Conservation (phyloP, 35 echinoderm and acorn worm genomes). For the Diadema setosum region DNA sequence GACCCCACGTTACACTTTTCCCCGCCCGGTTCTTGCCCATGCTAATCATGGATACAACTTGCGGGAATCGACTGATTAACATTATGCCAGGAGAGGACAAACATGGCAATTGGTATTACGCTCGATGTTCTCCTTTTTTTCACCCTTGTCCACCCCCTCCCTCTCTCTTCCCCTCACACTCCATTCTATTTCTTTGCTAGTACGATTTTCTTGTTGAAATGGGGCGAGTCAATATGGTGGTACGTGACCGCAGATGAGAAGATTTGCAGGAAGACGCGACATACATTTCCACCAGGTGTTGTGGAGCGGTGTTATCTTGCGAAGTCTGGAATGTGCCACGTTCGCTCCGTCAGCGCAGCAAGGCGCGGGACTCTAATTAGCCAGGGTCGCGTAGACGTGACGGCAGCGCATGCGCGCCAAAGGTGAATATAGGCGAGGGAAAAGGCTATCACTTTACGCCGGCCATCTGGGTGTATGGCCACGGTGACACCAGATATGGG, state of each 20-base stretch:
- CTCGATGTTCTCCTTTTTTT: no score
- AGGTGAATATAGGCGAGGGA: neutral
- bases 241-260: neutral
- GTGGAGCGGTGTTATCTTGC: neutral
- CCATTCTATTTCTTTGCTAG: no score
- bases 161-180: no score
- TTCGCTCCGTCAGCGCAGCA: neutral
- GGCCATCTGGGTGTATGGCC: slow-evolving; percentile 22
- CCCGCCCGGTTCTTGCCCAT: neutral
- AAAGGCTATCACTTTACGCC: slow-evolving; percentile 9
- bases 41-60: neutral
- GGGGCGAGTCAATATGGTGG: slow-evolving; percentile 12
- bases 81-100: neutral
- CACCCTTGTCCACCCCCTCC: no score
- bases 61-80: neutral
- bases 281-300: slow-evolving; percentile 8
- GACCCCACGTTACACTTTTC: slow-evolving; percentile 5
- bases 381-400: neutral
- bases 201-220: slow-evolving; percentile 25
- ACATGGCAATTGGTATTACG: neutral
- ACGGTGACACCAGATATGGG: neutral
- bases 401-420: neutral
- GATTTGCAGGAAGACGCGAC: neutral
- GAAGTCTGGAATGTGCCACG: neutral
- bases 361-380: slow-evolving; percentile 2